Evolutionary conservation across 2,113 vertebrate species (phyloP).

Genomic region (Chaenogobius annularis): DNA sequence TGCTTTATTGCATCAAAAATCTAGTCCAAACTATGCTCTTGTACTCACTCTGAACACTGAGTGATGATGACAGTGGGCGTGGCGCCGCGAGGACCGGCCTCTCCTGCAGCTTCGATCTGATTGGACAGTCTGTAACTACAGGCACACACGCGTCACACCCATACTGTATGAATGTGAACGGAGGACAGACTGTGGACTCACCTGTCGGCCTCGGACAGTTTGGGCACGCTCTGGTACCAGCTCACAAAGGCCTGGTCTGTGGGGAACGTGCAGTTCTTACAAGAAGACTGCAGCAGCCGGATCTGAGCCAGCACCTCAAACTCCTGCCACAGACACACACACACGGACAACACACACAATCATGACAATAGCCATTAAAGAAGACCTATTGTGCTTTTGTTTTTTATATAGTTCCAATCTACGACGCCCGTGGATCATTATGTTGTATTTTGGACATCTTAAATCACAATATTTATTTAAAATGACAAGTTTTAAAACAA

Average conservation of each 20-base stretch:
- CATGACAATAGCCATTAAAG: no score
- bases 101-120: conserved; percentile 80
- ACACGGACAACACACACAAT: no score
- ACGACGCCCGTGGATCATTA: no score
- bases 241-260: conserved; percentile 74
- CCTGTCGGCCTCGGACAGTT: conserved; percentile 83
- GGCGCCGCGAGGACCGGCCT: conserved; percentile 64
- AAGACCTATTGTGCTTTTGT: no score
- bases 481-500: no score
- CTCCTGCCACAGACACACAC: conserved; percentile 73
- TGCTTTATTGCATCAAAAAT: no score
- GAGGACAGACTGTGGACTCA: conserved; percentile 29
- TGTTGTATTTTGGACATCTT: no score
- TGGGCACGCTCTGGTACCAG: conserved; percentile 82
- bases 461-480: no score
- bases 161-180: no score
- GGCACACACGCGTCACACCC: background rate
- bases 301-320: conserved; percentile 89
- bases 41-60: conserved; percentile 83
- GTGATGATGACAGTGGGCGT: conserved; percentile 85
- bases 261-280: conserved; percentile 81
- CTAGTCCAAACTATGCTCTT: background rate
- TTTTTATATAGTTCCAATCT: no score
- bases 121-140: conserved; percentile 85
- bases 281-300: conserved; percentile 84